Evolutionary conservation across 2,113 vertebrate species (phyloP).

Genomic region (Phasianus colchicus): DNA sequence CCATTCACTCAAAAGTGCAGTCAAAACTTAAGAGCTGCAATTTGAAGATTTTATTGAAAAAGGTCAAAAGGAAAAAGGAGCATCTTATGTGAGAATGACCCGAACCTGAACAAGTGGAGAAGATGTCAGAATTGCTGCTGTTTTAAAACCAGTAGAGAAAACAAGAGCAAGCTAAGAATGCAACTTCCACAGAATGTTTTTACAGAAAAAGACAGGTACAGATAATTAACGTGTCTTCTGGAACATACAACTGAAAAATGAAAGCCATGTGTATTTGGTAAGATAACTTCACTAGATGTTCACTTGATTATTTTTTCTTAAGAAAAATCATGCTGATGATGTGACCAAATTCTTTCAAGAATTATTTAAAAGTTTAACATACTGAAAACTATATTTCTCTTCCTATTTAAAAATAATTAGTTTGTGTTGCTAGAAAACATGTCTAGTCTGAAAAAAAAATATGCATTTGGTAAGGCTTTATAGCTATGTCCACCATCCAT

Average conservation of each 20-base stretch:
- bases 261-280: not conserved
- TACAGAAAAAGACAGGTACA: not conserved
- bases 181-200: not conserved
- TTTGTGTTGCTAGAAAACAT: not conserved
- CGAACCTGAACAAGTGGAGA: not conserved
- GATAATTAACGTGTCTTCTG: not conserved
- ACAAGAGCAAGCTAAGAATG: not conserved
- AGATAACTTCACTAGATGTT: not conserved
- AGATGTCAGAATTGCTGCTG: not conserved
- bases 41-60: not conserved
- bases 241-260: not conserved
- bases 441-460: not conserved
- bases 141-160: not conserved
- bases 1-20: not conserved
- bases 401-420: not conserved
- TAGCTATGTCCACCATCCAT: not conserved
- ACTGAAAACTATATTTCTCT: not conserved
- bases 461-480: not conserved
- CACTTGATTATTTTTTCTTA: not conserved
- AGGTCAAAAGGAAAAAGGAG: not conserved
- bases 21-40: not conserved
- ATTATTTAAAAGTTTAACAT: not conserved
- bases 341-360: not conserved
- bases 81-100: not conserved
- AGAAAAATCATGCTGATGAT: not conserved